These are phyloP conservation scores for Apoderus coryli DNA, from an alignment of 2,888 invertebrate species.

Conservation along the genomic window DNA sequence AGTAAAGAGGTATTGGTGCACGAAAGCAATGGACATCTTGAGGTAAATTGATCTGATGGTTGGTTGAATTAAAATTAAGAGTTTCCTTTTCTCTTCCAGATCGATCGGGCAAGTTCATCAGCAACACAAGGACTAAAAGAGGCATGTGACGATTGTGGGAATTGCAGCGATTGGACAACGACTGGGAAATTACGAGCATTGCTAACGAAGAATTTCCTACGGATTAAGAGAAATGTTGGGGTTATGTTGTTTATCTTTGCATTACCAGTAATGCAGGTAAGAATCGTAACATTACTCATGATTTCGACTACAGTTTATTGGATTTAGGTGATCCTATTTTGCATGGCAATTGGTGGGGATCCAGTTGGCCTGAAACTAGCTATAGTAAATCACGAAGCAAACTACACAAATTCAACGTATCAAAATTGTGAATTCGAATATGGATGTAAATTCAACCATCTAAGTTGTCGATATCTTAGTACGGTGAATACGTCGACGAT, in stretches of 20 bases:
- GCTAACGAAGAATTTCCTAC: conserved; percentile 74
- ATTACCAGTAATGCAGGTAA: conserved; percentile 82
- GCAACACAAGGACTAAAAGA: conserved; percentile 31
- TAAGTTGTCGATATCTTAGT: conserved; percentile 55
- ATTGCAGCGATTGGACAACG: conserved; percentile 55
- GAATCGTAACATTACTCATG: too few species aligned
- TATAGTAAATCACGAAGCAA: conserved; percentile 54
- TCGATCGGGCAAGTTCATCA: conserved; percentile 8
- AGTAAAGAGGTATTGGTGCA: conserved; percentile 77
- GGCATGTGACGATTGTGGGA: conserved; percentile 38
- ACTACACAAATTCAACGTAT: conserved; percentile 25
- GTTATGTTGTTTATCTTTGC: conserved; percentile 91
- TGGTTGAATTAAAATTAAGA: too few species aligned
- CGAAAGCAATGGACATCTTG: conserved; percentile 54
- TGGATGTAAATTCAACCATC: conserved; percentile 54
- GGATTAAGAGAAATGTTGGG: conserved; percentile 86
- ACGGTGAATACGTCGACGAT: conserved; percentile 39
- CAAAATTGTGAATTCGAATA: conserved; percentile 36
- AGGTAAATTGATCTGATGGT: conserved; percentile 35
- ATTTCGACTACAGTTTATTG: too few species aligned
- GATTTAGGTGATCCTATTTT: conserved; percentile 86
- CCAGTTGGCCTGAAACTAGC: conserved; percentile 71
- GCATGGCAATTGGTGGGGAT: conserved; percentile 80
- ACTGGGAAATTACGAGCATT: conserved; percentile 72
- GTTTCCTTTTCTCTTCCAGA: not conserved